Evolutionary conservation across 2,113 vertebrate species (phyloP), one percentile per base, ranked within the genome.

Genomic region (Triplophysa tibetana): DNA sequence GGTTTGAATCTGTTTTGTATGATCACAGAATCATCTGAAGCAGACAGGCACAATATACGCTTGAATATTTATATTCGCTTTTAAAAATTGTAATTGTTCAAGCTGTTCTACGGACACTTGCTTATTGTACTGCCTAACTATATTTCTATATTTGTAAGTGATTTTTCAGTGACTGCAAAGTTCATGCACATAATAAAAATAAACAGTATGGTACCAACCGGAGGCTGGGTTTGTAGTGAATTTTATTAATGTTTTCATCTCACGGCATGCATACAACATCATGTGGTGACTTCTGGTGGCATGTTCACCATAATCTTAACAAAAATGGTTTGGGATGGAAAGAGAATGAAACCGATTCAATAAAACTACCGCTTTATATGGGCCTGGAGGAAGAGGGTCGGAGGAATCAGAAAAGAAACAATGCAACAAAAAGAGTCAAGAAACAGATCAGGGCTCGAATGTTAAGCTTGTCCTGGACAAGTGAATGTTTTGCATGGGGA

Each of bases 271-370:
- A 63, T 48, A 45, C 72, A 75, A 43, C 56, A 75, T 63, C 17
- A 63, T 26, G 41, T 48, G 73, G 73, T 61, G 24, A 45, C 73
- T 75, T 58, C 72, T 19, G 73, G 41, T 45, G 58, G 73, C 21
- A 75, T 73, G 41, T 58, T 75, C 16, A 75, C 41, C 41, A 19
- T 61, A 19, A 45, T 48, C 50, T 75, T 66, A 45, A 63, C 58
- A 63, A 63, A 63, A 75, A 75, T 61, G 58, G 73, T 75, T 75
- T 63, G 73, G 74, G 61, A 14, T 3, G 41, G 41, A 75, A 26
- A 23, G 19, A 65, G 50, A 54, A 41, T 63, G 21, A 48, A 58
- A 65, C 74, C 33, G 45, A 76, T 64, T 76, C 50, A 52, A 76
- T 61, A 65, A 75, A 56, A 62, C 21, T 75, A 16, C 58, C 58